Conservation (phyloP, 1,140 invertebrate genomes). For the Ceratitis capitata region DNA sequence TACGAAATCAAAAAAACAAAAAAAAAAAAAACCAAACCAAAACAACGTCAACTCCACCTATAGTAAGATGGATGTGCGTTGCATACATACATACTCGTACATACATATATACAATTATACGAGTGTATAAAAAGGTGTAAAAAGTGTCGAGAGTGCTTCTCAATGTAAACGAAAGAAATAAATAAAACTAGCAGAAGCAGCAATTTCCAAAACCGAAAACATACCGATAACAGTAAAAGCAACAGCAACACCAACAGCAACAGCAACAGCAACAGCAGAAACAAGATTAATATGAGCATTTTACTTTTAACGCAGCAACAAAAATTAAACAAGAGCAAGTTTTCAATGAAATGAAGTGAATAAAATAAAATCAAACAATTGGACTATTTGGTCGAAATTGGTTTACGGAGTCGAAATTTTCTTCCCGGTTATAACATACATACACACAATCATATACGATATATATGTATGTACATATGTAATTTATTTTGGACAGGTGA, state of each 20-base stretch:
- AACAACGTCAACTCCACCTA: neutral
- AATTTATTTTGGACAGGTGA: too few relatives aligned
- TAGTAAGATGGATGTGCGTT: too few relatives aligned
- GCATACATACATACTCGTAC: too few relatives aligned
- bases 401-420: too few relatives aligned
- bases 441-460: too few relatives aligned
- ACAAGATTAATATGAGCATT: neutral
- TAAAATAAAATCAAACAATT: neutral
- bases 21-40: neutral
- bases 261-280: neutral
- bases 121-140: neutral
- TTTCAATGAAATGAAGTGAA: neutral
- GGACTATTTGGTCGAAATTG: neutral
- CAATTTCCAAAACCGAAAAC: neutral
- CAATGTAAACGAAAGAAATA: neutral
- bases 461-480: too few relatives aligned
- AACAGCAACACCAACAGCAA: neutral
- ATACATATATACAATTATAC: too few relatives aligned
- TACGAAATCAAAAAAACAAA: neutral
- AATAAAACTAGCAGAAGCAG: neutral
- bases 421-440: too few relatives aligned
- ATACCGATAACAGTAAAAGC: too few relatives aligned
- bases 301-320: too few relatives aligned
- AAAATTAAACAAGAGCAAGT: neutral
- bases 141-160: slow-evolving; percentile 9